A percentile compares a stretch with the other conserved stretches of the same genome.
These are phyloP conservation scores for Fukomys damarensis DNA, from an alignment of 2,113 vertebrate species.

Conservation along the genomic window DNA sequence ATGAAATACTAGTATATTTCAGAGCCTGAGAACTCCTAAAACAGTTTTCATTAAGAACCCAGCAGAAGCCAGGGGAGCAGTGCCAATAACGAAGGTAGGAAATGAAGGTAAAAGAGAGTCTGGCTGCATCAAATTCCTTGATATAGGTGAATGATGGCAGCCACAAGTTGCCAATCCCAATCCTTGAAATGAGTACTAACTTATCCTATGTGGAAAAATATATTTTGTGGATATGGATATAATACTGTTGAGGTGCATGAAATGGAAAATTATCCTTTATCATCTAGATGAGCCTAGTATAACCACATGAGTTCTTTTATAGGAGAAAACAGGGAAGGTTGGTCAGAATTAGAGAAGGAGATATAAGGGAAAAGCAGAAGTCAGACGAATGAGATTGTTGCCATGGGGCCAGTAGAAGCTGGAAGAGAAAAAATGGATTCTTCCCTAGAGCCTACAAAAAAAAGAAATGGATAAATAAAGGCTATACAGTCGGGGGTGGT, in stretches of 20 bases:
- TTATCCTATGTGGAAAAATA: background rate
- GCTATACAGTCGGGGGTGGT: too few species aligned
- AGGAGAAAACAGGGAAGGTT: too few species aligned
- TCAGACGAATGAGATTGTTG: background rate
- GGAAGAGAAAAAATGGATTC: background rate
- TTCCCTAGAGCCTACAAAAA: background rate
- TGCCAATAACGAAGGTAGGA: background rate
- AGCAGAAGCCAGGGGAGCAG: background rate
- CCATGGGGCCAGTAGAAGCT: background rate
- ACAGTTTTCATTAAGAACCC: slow-evolving; percentile 10
- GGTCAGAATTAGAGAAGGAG: background rate
- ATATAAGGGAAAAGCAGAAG: background rate
- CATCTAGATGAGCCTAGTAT: background rate
- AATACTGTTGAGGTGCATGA: background rate
- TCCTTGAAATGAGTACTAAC: background rate
- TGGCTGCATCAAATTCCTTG: background rate
- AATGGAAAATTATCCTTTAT: background rate
- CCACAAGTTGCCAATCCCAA: background rate
- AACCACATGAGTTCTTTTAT: background rate
- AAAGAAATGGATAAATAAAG: background rate
- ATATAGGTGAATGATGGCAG: background rate
- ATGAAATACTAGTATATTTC: background rate
- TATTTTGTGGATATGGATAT: background rate
- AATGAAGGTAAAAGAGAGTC: background rate
- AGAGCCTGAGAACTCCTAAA: background rate